Conservation (phyloP, 2,113 vertebrate genomes). For the Acanthochromis polyacanthus region DNA sequence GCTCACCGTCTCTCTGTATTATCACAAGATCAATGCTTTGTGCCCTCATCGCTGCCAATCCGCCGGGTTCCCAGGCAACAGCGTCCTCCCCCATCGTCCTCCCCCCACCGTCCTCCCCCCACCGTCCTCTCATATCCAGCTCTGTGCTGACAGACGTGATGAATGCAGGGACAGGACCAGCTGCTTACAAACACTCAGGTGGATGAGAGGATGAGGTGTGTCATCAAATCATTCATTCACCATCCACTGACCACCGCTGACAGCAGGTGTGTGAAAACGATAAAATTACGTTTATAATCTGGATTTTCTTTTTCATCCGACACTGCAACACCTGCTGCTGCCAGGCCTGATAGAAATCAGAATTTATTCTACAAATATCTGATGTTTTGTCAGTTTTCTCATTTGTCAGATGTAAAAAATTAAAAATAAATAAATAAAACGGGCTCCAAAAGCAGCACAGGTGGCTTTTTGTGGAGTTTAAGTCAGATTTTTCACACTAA, state of each 20-base stretch:
- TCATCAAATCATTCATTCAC: slow-evolving; percentile 21
- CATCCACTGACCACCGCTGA: neutral
- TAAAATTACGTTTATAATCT: too few species aligned
- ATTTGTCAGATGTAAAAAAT: too few species aligned
- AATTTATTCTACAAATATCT: too few species aligned
- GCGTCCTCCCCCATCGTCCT: neutral
- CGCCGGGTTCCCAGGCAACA: slow-evolving; percentile 83
- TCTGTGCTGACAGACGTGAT: slow-evolving; percentile 64
- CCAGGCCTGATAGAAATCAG: too few species aligned
- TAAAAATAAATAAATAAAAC: too few species aligned
- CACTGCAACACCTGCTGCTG: too few species aligned
- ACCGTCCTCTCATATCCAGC: slow-evolving; percentile 40
- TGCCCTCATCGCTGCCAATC: slow-evolving; percentile 37
- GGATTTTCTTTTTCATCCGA: too few species aligned
- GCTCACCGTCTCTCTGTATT: slow-evolving; percentile 51
- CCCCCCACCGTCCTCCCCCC: slow-evolving; percentile 16
- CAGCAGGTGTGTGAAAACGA: neutral
- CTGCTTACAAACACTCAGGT: neutral
- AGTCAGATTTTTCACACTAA: too few species aligned
- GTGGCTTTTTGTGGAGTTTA: too few species aligned
- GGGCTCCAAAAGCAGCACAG: too few species aligned
- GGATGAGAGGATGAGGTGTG: slow-evolving; percentile 1
- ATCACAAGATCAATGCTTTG: slow-evolving; percentile 82
- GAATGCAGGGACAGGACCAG: slow-evolving; percentile 75
- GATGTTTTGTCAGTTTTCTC: too few species aligned